phyloP scores from a whole-genome alignment of 2,797 vertebrate species.

The Pelodytes ibericus region DNA sequence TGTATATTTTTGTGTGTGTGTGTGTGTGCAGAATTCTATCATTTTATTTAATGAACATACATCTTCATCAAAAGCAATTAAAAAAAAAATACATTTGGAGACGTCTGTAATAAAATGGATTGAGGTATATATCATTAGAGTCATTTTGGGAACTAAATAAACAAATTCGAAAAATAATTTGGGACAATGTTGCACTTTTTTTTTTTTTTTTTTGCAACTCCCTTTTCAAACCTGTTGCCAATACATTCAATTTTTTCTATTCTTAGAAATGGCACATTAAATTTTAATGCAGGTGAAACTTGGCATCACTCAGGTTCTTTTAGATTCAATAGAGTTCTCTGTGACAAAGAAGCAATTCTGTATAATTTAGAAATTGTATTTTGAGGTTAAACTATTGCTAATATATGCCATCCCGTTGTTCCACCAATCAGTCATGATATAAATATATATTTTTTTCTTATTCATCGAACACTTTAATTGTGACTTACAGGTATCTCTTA shows the following conservation, averaged over 20 bases:
- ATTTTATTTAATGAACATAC: slow-evolving; percentile 74
- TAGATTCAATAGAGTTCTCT: not conserved
- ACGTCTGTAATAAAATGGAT: no score
- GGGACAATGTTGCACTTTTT: not conserved
- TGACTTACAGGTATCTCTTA: no score
- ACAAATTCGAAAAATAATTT: no score
- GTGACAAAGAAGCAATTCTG: not conserved
- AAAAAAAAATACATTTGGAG: slow-evolving; percentile 62
- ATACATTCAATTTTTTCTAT: not conserved
- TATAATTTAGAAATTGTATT: no score
- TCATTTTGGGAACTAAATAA: not conserved
- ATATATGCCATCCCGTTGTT: no score
- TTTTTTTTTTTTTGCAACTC: not conserved
- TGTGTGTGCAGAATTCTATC: slow-evolving; percentile 63
- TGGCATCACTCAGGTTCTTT: not conserved
- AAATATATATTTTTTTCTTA: no score
- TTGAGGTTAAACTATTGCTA: no score
- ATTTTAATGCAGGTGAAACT: not conserved
- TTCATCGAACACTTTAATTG: no score
- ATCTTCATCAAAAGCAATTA: slow-evolving; percentile 64
- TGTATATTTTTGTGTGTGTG: slow-evolving; percentile 50
- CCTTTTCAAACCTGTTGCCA: not conserved
- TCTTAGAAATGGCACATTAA: not conserved
- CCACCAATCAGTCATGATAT: no score
- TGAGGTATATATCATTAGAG: no score